These are phyloP conservation scores for Ephestia elutella DNA, from an alignment of 1,140 invertebrate genomes.

Conservation along the genomic window DNA sequence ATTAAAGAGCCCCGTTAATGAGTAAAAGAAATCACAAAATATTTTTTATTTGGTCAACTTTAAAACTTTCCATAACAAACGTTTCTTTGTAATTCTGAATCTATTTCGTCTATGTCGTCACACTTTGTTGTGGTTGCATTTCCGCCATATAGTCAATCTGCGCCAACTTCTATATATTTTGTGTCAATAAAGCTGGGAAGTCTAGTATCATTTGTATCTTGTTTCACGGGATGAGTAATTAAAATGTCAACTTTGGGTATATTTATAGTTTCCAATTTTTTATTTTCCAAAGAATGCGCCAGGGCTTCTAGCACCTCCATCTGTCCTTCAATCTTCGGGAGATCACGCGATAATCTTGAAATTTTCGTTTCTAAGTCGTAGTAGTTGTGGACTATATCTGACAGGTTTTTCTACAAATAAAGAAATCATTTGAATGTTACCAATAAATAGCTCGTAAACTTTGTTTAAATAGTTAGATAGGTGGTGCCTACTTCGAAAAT, in stretches of 20 bases:
- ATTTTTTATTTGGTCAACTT: neutral
- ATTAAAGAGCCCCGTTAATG: too few species aligned
- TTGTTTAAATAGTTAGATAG: too few species aligned
- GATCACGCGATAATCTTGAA: constrained; percentile 38
- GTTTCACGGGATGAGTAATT: neutral
- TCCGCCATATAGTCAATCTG: constrained; percentile 20
- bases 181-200: neutral
- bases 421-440: neutral
- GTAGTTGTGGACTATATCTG: constrained; percentile 39
- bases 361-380: constrained; percentile 44
- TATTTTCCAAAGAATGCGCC: constrained; percentile 33
- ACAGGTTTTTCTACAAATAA: constrained; percentile 49
- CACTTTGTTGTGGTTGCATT: neutral
- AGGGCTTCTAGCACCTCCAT: constrained; percentile 47
- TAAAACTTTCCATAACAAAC: constrained; percentile 15
- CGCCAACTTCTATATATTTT: neutral
- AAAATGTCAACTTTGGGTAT: neutral
- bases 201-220: neutral
- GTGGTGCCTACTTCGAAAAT: too few species aligned
- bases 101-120: neutral
- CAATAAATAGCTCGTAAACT: too few species aligned
- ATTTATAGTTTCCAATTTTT: constrained; percentile 14
- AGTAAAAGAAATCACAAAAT: too few species aligned
- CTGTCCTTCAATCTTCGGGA: constrained; percentile 54
- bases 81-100: constrained; percentile 14